Conservation (phyloP, 2,888 invertebrate species). For the Pristionchus mayeri region DNA sequence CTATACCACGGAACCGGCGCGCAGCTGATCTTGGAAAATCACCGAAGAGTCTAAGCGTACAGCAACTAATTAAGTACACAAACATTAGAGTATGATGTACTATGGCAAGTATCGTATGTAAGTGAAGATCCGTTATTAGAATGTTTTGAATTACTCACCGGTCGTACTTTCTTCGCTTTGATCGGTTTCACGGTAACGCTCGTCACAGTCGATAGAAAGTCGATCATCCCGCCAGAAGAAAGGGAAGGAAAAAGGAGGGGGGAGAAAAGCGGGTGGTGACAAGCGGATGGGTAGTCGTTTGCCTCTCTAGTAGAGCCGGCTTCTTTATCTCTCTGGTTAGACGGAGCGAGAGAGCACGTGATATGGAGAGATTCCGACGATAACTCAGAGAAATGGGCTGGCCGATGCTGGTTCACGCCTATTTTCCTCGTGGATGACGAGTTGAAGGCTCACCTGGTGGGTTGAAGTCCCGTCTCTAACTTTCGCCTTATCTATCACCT, state of each 20-base stretch:
- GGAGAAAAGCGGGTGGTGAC: slow-evolving; percentile 4
- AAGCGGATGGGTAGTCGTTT: neutral
- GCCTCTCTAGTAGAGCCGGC: too few relatives aligned
- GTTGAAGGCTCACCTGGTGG: too few relatives aligned
- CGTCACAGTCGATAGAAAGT: neutral
- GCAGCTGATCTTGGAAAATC: too few relatives aligned
- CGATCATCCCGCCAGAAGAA: neutral
- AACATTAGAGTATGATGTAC: too few relatives aligned
- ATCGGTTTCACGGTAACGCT: neutral
- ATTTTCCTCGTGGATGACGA: slow-evolving; percentile 37
- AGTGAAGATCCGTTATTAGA: too few relatives aligned
- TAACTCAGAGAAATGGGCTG: too few relatives aligned
- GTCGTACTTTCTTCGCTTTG: neutral
- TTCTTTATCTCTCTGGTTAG: neutral
- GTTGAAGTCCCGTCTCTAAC: neutral
- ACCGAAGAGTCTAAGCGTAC: too few relatives aligned
- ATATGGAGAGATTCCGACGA: too few relatives aligned
- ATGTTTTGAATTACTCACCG: neutral
- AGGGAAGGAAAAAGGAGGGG: neutral
- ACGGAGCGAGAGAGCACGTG: too few relatives aligned
- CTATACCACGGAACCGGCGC: too few relatives aligned
- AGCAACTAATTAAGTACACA: too few relatives aligned
- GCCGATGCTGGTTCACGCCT: neutral
- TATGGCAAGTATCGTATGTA: too few relatives aligned
- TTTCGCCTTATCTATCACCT: neutral